These are phyloP conservation scores for Benthosema pterotum DNA, from an alignment of 2,797 vertebrate genomes.

Conservation along the genomic window DNA sequence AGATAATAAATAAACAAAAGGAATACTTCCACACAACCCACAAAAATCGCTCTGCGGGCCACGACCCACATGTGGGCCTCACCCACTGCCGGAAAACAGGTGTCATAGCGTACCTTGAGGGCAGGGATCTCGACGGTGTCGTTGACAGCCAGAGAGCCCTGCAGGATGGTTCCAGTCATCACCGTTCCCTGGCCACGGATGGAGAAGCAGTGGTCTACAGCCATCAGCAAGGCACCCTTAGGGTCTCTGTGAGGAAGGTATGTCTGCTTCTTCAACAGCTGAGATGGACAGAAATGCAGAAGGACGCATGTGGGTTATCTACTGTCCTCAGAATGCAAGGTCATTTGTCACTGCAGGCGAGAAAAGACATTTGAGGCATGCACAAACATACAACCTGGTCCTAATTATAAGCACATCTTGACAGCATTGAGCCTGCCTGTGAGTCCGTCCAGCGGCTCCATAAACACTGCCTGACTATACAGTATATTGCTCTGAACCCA, in stretches of 20 bases:
- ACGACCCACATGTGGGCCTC: too few species aligned
- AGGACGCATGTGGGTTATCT: not conserved
- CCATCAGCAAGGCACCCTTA: slow-evolving; percentile 91
- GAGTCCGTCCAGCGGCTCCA: slow-evolving; percentile 1
- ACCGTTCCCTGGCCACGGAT: slow-evolving; percentile 98
- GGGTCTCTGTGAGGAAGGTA: slow-evolving; percentile 92
- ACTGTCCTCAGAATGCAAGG: slow-evolving; percentile 7
- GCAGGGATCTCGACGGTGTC: slow-evolving; percentile 96
- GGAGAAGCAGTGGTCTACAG: slow-evolving; percentile 98
- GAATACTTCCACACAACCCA: too few species aligned
- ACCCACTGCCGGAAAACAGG: too few species aligned
- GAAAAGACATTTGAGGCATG: not conserved
- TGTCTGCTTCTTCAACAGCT: slow-evolving; percentile 93
- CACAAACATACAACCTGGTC: not conserved
- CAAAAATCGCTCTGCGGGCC: too few species aligned
- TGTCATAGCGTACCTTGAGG: slow-evolving; percentile 83
- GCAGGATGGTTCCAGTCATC: slow-evolving; percentile 97
- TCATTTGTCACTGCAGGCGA: not conserved
- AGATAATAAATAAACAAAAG: too few species aligned
- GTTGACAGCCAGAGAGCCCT: slow-evolving; percentile 90
- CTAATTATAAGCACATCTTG: slow-evolving; percentile 33
- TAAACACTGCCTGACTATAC: slow-evolving; percentile 4
- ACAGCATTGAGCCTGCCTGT: slow-evolving; percentile 3
- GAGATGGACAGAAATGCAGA: slow-evolving; percentile 19
- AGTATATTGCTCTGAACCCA: not conserved